Evolutionary conservation across 2,113 vertebrate genomes (phyloP), one percentile per base, ranked within the genome.

Genomic region (Ochotona curzoniae): DNA sequence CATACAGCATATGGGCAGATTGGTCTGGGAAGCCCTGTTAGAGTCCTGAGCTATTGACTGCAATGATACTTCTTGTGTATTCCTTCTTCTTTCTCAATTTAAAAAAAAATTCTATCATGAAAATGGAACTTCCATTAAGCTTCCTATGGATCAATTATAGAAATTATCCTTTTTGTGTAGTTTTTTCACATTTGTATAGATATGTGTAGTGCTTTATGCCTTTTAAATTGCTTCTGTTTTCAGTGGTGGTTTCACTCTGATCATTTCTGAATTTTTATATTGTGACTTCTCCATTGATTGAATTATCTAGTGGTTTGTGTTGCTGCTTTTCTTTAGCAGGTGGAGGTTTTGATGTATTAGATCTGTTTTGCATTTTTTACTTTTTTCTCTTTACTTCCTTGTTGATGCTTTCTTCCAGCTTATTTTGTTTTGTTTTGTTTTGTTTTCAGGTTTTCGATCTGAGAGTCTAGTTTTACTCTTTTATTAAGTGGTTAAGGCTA

Each of bases 391-490:
- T 57, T 57, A 18, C 54, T 57, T 57, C 54, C 54, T 57, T 57
- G 14, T 57, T 18, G 54, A 13, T 57, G 15, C 54, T 57, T 57
- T 57, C 54, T 57, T 57, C 54, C 15, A 5, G 3, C 17, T 57
- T 15, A 15, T 57, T 57, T 9, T 57, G 13, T 57, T 57, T 57
- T 57, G 14, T 54, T 54, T 54, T 54, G 51, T 54, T 67, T 32
- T 85, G 47, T 87, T 75, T 60, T 25, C 12, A 49, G 0, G 0
- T 51, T 89, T 71, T 82, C 32, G 20, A 67, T 3, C 8, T 32
- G 15, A 23, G 23, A 88, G 32, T 87, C 74, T 54, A 93, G 80
- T 87, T 92, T 87, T 92, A 64, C 64, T 87, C 9, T 44, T 87
- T 66, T 67, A 3, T 75, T 67, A 66, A 28, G 20, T 71, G 0